A percentile compares a stretch with the other conserved stretches of the same genome.
These are phyloP conservation scores for Patella caerulea DNA, from an alignment of 2,888 invertebrate genomes.

Conservation along the genomic window DNA sequence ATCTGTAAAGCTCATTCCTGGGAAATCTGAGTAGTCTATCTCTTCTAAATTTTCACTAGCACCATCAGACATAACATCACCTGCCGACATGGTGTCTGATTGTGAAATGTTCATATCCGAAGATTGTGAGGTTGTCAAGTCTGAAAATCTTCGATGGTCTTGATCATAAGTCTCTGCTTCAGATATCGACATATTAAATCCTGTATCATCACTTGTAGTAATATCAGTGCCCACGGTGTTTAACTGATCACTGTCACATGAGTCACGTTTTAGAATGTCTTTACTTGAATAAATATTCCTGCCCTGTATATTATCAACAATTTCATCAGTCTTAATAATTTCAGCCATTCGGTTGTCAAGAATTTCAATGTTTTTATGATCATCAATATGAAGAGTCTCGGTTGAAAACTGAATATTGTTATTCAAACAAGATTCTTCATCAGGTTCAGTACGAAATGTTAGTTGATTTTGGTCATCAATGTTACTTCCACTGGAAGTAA, in stretches of 20 bases:
- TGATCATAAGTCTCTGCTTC: slow-evolving; percentile 32
- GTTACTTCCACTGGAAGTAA: slow-evolving; percentile 6
- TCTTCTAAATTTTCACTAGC: slow-evolving; percentile 24
- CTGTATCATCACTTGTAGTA: slow-evolving; percentile 27
- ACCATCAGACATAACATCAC: slow-evolving; percentile 27
- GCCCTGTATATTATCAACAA: slow-evolving; percentile 22
- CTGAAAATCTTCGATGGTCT: slow-evolving; percentile 30
- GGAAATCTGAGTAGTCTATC: slow-evolving; percentile 10
- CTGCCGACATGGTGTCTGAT: slow-evolving; percentile 24
- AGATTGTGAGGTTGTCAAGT: slow-evolving; percentile 32
- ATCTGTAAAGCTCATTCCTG: neutral
- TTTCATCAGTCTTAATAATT: slow-evolving; percentile 10
- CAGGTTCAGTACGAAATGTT: neutral
- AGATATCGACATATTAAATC: slow-evolving; percentile 29
- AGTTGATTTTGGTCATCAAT: slow-evolving; percentile 8
- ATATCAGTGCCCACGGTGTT: slow-evolving; percentile 9
- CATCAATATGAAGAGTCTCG: neutral
- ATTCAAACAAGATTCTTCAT: neutral
- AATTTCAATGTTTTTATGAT: slow-evolving; percentile 20
- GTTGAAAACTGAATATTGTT: neutral
- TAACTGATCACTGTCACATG: slow-evolving; percentile 15
- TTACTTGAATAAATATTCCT: neutral
- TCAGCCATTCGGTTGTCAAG: slow-evolving; percentile 20
- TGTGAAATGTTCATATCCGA: slow-evolving; percentile 24
- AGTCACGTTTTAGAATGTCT: slow-evolving; percentile 2